Evolutionary conservation across 2,113 vertebrate genomes (phyloP).

Genomic region (Chloroceryle aenea): DNA sequence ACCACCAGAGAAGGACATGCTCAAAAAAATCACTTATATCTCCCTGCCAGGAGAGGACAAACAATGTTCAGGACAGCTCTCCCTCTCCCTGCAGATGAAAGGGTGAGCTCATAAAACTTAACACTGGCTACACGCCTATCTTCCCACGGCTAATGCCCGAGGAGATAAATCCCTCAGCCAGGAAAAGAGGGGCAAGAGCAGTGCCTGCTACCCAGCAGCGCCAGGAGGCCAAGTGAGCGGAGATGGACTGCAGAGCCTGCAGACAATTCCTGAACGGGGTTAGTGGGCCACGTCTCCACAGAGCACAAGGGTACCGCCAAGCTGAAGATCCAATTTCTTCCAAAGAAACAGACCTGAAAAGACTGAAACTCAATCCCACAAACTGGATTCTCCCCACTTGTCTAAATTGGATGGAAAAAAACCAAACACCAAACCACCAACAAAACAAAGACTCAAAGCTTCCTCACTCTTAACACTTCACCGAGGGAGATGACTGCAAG

Average conservation of each 20-base stretch:
- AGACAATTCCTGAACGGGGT: not conserved
- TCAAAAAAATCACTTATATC: not conserved
- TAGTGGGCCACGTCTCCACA: not conserved
- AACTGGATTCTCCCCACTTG: rapidly evolving
- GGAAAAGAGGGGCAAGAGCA: not conserved
- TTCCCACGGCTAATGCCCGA: not conserved
- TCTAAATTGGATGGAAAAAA: not conserved
- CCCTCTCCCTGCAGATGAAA: not conserved
- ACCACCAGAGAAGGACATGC: not conserved
- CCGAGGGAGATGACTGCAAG: not conserved
- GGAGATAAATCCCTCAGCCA: not conserved
- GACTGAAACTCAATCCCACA: not conserved
- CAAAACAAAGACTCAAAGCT: not conserved
- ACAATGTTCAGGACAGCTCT: not conserved
- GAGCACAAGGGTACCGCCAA: not conserved
- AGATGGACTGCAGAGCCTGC: not conserved
- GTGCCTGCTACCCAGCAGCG: rapidly evolving
- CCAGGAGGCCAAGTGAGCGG: rapidly evolving
- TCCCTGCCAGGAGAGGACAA: not conserved
- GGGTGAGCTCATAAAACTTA: not conserved
- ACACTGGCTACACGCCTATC: rapidly evolving
- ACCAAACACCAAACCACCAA: not conserved
- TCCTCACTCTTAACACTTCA: not conserved
- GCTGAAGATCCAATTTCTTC: rapidly evolving
- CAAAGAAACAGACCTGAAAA: not conserved